These are phyloP conservation scores for Drosophila takahashii DNA, from an alignment of 1,140 invertebrate species.

Conservation along the genomic window DNA sequence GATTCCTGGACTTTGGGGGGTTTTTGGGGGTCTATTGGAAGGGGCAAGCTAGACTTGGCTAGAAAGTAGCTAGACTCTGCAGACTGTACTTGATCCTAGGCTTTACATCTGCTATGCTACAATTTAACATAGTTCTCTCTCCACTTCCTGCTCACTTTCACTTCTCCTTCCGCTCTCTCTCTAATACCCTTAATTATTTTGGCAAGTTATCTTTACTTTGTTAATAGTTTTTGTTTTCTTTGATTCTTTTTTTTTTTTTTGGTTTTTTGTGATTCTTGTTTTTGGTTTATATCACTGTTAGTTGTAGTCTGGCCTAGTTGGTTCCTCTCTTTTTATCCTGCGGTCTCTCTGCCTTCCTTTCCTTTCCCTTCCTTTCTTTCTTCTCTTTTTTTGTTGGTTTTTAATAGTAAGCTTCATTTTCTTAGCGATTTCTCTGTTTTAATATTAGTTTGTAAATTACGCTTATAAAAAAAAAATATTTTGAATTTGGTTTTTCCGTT, in stretches of 20 bases:
- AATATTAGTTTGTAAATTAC: slow-evolving; percentile 67
- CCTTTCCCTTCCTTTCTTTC: no score
- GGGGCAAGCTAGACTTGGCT: slow-evolving; percentile 25
- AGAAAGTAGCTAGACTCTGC: slow-evolving; percentile 34
- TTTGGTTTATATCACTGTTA: slow-evolving; percentile 72
- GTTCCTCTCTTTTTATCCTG: slow-evolving; percentile 20
- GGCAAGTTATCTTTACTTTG: slow-evolving; percentile 62
- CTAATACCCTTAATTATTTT: slow-evolving; percentile 75
- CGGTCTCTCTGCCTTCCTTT: not conserved
- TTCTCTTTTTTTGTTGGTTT: slow-evolving; percentile 28
- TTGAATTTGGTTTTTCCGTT: slow-evolving; percentile 35
- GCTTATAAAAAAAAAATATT: slow-evolving; percentile 71
- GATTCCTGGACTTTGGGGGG: slow-evolving; percentile 25
- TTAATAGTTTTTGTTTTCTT: slow-evolving; percentile 34
- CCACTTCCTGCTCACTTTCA: slow-evolving; percentile 4
- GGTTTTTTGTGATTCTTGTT: slow-evolving; percentile 38
- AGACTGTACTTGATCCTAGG: slow-evolving; percentile 45
- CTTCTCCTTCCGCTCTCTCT: slow-evolving; percentile 13
- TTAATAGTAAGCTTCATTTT: slow-evolving; percentile 64
- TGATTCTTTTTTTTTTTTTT: slow-evolving; percentile 27
- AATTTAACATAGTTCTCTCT: slow-evolving; percentile 46
- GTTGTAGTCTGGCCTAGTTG: slow-evolving; percentile 62
- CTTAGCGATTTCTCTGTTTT: slow-evolving; percentile 46
- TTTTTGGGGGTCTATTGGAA: slow-evolving; percentile 13
- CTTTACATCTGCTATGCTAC: slow-evolving; percentile 23